Conservation (phyloP, 2,797 vertebrate species). For the Natrix natrix region DNA sequence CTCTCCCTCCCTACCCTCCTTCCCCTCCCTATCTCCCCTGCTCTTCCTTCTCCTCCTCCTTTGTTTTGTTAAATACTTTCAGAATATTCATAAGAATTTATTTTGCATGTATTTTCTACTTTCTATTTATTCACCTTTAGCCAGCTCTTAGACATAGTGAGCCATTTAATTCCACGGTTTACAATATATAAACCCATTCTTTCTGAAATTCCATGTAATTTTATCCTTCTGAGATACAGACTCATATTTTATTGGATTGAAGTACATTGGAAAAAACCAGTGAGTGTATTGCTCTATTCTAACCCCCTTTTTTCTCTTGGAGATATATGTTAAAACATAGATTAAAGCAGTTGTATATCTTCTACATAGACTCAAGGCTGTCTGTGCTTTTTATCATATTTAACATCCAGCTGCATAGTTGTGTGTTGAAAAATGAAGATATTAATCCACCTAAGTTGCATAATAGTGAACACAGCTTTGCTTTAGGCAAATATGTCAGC, state of each 20-base stretch:
- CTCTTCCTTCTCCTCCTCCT: too few relatives aligned
- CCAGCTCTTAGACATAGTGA: background rate
- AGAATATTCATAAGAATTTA: background rate
- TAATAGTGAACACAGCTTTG: conserved; percentile 41
- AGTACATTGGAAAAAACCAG: background rate
- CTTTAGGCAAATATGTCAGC: conserved; percentile 58
- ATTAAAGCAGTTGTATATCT: conserved; percentile 50
- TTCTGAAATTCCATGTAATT: background rate
- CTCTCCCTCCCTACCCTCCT: too few relatives aligned
- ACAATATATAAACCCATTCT: background rate
- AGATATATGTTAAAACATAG: background rate
- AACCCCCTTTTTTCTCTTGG: background rate
- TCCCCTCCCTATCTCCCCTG: too few relatives aligned
- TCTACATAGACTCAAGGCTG: conserved; percentile 43
- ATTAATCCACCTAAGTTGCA: conserved; percentile 51
- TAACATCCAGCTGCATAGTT: conserved; percentile 50
- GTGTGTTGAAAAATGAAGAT: conserved; percentile 51
- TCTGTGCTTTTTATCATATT: conserved; percentile 29
- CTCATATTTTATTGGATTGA: background rate
- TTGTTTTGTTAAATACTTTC: background rate
- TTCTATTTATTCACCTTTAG: background rate
- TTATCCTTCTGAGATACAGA: background rate
- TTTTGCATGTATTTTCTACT: background rate
- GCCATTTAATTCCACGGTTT: background rate
- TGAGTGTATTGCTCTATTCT: conserved; percentile 17